Base-by-base conservation (phyloP, 2,797 vertebrate species). In the Brachymystax lenok region DNA sequence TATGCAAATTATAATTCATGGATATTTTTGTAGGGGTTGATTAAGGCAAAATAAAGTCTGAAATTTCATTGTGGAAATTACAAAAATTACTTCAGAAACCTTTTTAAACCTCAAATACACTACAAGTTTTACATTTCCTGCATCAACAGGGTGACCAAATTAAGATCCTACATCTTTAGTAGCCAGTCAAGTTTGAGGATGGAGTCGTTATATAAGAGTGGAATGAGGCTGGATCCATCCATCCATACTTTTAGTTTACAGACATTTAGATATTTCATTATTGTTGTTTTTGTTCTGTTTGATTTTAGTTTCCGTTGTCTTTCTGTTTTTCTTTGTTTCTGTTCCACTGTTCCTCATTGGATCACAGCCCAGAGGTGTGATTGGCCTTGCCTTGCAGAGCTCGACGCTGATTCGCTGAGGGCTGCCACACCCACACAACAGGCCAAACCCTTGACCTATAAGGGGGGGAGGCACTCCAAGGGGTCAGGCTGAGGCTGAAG, bases 311-410 rank as follows among this genome's bases (percentile, higher is more conserved):
- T 93, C 84, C 56, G 56, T 80, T 30, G 64, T 82, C 73, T 84
- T 87, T 91, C 84, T 89, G 86, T 92, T 93, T 92, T 86, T 82
- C 76, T 84, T 87, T 89, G 86, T 93, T 93, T 92, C 86, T 89
- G 89, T 93, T 92, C 84, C 85, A 84, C 78, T 84, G 54, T 91
- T 92, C 93, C 90, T 94, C 92, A 92, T 94, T 92, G 92, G 92
- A 93, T 93, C 93, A 95, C 93, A 94, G 90, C 92, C 92, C 56
- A 91, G 93, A 94, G 93, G 94, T 94, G 92, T 95, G 93, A 95
- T 90, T 94, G 93, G 94, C 94, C 93, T 95, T 94, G 92, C 93
- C 88, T 95, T 95, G 93, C 95, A 95, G 95, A 94, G 88, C 90
- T 89, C 88, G 91, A 87, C 72, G 74, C 79, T 74, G 69, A 74